Evolutionary conservation across 2,113 vertebrate species (phyloP), one percentile per base, ranked within the genome.

Genomic region (Aplodontia rufa): DNA sequence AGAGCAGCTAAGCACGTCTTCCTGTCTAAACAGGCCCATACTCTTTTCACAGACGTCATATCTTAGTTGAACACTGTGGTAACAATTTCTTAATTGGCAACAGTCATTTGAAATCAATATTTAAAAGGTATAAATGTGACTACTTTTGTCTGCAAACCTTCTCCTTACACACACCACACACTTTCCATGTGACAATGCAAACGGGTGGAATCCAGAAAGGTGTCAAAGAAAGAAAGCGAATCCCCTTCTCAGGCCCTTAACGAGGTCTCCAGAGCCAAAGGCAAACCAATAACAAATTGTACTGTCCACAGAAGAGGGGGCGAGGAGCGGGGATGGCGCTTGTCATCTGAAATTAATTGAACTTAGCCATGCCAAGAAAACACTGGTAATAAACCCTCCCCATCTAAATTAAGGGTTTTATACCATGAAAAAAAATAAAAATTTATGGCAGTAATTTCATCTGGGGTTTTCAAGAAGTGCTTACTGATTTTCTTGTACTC

Each of bases 241-340:
- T 90, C 16, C 66, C 93, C 96, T 98, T 98, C 96, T 91, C 49
- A 28, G 87, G 95, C 94, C 93, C 96, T 98, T 99, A 99, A 99
- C 98, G 98, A 99, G 98, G 97, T 98, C 98, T 98, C 98, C 85
- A 97, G 99, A 98, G 99, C 97, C 97, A 98, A 98, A 97, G 96
- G 97, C 98, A 98, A 98, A 98, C 98, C 97, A 98, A 60, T 98
- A 98, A 98, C 97, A 98, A 98, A 98, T 89, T 98, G 96, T 95
- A 96, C 96, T 98, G 98, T 98, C 80, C 86, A 97, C 85, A 95
- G 89, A 97, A 32, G 96, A 95, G 95, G 66, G 96, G 90, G 51
- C 72, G 55, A n/a, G 75, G 58, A 95, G 28, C 26, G 94, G 49
- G 89, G 93, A 97, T 93, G 74, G 93, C 97, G 97, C 98, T 96